These are phyloP conservation scores for Triplophysa tibetana DNA, from an alignment of 2,113 vertebrate species.

Conservation along the genomic window DNA sequence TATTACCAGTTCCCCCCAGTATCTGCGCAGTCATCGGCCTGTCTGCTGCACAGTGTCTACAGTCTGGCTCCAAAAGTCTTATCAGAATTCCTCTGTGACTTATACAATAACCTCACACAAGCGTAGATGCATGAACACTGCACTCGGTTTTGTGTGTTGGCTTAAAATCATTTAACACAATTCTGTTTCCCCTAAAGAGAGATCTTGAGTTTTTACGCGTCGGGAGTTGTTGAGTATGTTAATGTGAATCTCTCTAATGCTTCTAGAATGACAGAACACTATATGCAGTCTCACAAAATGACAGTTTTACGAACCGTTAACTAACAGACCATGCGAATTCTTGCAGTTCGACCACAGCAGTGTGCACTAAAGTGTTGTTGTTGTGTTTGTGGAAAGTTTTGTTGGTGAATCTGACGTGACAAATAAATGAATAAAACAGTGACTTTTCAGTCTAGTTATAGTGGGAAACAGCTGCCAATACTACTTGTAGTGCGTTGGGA, in stretches of 20 bases:
- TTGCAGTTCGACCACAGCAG: not conserved
- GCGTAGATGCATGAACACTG: conserved; percentile 4
- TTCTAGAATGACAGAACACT: not conserved
- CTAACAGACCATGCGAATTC: too few relatives aligned
- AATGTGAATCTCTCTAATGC: not conserved
- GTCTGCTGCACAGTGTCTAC: conserved; percentile 60
- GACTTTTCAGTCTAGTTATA: too few relatives aligned
- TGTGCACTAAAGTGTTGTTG: too few relatives aligned
- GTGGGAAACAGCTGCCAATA: too few relatives aligned
- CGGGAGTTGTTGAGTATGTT: not conserved
- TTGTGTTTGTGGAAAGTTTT: too few relatives aligned
- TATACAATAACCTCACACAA: conserved; percentile 62
- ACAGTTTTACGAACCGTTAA: not conserved
- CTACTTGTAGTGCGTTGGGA: too few relatives aligned
- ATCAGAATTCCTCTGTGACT: conserved; percentile 70
- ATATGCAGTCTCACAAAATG: too few relatives aligned
- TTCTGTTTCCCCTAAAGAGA: not conserved
- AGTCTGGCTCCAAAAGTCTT: conserved; percentile 76
- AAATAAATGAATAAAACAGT: too few relatives aligned
- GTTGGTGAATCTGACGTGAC: too few relatives aligned
- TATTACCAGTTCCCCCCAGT: conserved; percentile 58
- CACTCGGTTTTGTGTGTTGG: not conserved
- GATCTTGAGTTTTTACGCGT: too few relatives aligned
- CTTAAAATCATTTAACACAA: not conserved
- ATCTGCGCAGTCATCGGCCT: conserved; percentile 75